Evolutionary conservation across 2,888 invertebrate species (phyloP), one percentile per base, ranked within the genome.

Genomic region (Bombylius major): DNA sequence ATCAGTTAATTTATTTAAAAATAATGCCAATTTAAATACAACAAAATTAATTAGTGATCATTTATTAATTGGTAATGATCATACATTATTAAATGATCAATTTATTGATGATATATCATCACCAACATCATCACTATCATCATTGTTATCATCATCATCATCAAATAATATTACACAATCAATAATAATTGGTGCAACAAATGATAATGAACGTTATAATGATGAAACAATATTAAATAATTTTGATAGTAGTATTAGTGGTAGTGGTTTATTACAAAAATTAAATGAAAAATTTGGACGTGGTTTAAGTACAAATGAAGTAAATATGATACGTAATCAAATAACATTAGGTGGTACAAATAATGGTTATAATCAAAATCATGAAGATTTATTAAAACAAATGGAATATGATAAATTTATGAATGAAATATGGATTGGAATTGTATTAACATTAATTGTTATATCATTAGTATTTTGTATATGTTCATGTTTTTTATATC

Each of bases 401-500:
- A 55, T 70, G 58, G 78, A 78, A 58, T 80, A 81, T 64, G 79
- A 81, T 67, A 78, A 79, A 62, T 78, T 81, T 65, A 73, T 81
- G 68, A 79, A 81, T 56, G 82, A 82, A 65, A 77, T 82, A 47
- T 82, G 82, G 82, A 79, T 82, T 56, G 81, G 82, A 33, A 76
- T 82, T 58, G 80, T 81, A 42, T 68, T 82, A 53, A 79, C 80
- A 14, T 68, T 82, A 51, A 77, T 82, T 72, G 77, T 82, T 56
- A 73, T 82, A 48, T 79, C 79, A 62, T 79, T 81, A 72, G 77
- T 82, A 47, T 81, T 81, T 65, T 81, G 81, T 65, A 77, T 82
- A 70, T 82, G 81, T 66, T 78, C 80, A 60, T 82, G 82, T 67
- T 76, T 82, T 59, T 69, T 82, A 47, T 82, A 82, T 66, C 81